phyloP scores from a whole-genome alignment of 2,888 invertebrate genomes.

The Athalia circularis region DNA sequence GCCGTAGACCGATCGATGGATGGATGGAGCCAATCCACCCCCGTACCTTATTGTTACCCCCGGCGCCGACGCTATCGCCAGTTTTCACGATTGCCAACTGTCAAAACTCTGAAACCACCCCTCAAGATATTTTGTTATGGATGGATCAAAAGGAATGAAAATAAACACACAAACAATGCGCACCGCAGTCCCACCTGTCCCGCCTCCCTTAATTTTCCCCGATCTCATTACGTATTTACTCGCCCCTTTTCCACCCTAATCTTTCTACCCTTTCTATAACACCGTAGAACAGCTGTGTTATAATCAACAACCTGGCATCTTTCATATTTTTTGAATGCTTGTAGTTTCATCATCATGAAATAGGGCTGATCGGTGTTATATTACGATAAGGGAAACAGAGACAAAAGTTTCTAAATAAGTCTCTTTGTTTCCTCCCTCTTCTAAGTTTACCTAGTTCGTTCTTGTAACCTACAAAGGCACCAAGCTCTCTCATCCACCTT shows the following conservation, averaged over 20 bases:
- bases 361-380: too few species aligned
- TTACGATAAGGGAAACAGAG: too few species aligned
- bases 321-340: not conserved
- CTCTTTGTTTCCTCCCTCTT: not conserved
- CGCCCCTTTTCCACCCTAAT: not conserved
- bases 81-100: constrained; percentile 44
- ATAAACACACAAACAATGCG: not conserved
- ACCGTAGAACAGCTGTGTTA: not conserved
- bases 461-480: too few species aligned
- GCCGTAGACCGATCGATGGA: constrained; percentile 48
- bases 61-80: constrained; percentile 16
- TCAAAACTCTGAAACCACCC: constrained; percentile 9
- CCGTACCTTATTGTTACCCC: constrained; percentile 22
- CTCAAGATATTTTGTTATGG: not conserved
- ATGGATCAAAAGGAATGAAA: too few species aligned
- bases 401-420: too few species aligned
- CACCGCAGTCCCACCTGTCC: not conserved
- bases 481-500: too few species aligned
- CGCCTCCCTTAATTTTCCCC: not conserved
- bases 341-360: too few species aligned
- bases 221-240: too few species aligned
- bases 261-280: not conserved
- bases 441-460: too few species aligned
- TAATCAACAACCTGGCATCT: not conserved
- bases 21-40: constrained; percentile 34